Evolutionary conservation across 2,797 vertebrate species (phyloP).

Genomic region (Fratercula arctica): DNA sequence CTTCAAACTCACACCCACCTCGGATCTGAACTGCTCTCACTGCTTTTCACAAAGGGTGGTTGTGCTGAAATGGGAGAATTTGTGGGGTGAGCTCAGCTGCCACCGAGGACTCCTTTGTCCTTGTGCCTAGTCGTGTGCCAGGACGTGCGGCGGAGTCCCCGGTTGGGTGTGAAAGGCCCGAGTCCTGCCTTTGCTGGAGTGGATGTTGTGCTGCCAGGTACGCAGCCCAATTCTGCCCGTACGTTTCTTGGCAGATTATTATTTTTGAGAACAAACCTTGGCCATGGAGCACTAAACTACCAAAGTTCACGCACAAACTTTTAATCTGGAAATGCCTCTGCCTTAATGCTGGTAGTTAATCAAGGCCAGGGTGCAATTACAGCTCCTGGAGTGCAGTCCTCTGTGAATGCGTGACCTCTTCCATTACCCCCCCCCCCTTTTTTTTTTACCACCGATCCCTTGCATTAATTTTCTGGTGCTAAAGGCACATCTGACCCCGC

Average conservation of each 20-base stretch:
- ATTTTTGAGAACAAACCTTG: background rate
- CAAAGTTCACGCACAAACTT: background rate
- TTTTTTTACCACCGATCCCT: background rate
- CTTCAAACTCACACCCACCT: background rate
- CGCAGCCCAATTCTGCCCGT: background rate
- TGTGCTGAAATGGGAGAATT: background rate
- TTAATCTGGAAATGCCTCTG: background rate
- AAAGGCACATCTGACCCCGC: background rate
- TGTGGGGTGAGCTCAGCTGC: background rate
- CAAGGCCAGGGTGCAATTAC: background rate
- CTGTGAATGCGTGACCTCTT: background rate
- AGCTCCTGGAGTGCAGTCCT: background rate
- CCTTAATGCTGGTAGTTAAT: background rate
- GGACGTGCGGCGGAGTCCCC: accelerated
- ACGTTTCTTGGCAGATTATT: background rate
- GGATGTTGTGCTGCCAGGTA: background rate
- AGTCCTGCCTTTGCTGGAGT: background rate
- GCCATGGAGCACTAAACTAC: accelerated
- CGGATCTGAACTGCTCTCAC: background rate
- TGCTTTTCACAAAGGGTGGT: background rate
- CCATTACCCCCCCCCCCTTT: no score
- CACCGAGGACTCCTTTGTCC: background rate
- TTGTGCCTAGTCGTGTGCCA: background rate
- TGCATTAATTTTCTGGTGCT: background rate
- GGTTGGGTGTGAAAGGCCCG: accelerated